Evolutionary conservation across 2,797 vertebrate species (phyloP).

Genomic region (Acanthurus tractus): DNA sequence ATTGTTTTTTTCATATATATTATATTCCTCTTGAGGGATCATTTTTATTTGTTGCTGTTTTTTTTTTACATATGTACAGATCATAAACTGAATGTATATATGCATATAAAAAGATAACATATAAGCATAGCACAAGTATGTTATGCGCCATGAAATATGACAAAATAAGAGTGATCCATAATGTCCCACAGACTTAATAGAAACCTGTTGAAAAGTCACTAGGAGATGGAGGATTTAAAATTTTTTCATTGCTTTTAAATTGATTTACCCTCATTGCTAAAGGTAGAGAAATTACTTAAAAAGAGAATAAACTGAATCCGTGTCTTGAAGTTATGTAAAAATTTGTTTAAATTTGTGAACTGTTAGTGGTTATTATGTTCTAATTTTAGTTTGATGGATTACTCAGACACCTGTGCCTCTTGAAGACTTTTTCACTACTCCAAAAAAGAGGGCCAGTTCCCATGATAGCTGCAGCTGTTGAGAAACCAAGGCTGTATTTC

Average conservation of each 20-base stretch:
- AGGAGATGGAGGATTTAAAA: neutral
- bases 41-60: neutral
- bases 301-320: neutral
- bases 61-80: conserved; percentile 20
- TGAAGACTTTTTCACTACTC: too few species aligned
- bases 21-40: neutral
- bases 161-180: neutral
- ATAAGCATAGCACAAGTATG: neutral
- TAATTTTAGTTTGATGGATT: neutral
- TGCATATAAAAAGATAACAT: neutral
- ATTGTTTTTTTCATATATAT: neutral
- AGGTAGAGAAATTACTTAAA: neutral
- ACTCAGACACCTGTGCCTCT: neutral
- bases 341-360: too few species aligned
- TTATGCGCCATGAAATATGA: neutral
- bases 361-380: neutral
- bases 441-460: neutral
- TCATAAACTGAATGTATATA: neutral
- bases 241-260: neutral
- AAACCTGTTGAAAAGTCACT: neutral
- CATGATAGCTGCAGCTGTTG: neutral
- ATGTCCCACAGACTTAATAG: neutral
- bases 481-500: neutral
- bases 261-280: neutral
- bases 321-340: neutral